Conservation (phyloP, 1,140 invertebrate genomes). For the Polypedilum vanderplanki region DNA sequence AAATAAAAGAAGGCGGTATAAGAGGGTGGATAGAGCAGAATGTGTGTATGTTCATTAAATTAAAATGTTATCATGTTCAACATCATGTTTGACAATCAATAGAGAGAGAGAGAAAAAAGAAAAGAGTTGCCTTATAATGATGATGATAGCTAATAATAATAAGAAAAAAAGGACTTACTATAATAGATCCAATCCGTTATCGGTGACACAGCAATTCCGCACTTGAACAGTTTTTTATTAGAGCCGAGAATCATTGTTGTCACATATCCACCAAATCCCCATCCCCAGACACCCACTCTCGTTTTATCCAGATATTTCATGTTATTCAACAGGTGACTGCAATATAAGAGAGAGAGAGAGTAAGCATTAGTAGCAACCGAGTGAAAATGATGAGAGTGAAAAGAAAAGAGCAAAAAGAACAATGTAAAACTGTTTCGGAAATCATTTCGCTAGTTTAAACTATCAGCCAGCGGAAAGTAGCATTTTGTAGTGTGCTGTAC, state of each 20-base stretch:
- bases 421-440: conserved; percentile 9
- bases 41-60: conserved; percentile 21
- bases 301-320: conserved; percentile 79
- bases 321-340: conserved; percentile 69
- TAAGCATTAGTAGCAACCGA: neutral
- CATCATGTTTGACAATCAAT: conserved; percentile 1
- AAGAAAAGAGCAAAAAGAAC: neutral
- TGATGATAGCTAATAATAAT: neutral
- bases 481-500: neutral
- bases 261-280: conserved; percentile 94
- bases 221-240: conserved; percentile 79
- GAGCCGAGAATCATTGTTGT: conserved; percentile 80
- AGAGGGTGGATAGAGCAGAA: neutral
- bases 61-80: conserved; percentile 23
- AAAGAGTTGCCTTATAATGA: no score
- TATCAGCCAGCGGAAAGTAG: neutral
- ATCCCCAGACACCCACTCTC: conserved; percentile 88
- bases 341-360: neutral
- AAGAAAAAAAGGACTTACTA: conserved; percentile 58
- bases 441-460: neutral
- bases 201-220: conserved; percentile 87
- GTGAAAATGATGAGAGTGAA: neutral
- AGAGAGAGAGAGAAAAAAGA: no score
- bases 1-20: conserved; percentile 13
- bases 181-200: conserved; percentile 93